These are phyloP conservation scores for Molorchus minor DNA, from an alignment of 2,888 invertebrate species.

Conservation along the genomic window DNA sequence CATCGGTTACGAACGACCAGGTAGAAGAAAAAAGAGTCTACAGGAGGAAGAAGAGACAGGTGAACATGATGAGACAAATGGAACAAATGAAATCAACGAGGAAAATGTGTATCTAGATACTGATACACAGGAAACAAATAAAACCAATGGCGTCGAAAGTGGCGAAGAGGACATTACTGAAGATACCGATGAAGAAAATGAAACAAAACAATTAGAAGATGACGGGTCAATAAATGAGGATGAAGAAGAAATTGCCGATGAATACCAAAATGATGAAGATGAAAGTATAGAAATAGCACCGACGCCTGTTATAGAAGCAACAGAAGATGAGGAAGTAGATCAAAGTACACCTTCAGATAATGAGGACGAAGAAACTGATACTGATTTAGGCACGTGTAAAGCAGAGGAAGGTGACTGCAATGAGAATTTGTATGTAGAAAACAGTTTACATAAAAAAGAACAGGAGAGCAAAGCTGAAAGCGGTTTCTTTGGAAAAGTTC, in stretches of 20 bases:
- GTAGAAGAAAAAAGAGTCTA: no score
- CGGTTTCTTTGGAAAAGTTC: constrained; percentile 1
- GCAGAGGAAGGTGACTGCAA: neutral
- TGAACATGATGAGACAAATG: neutral
- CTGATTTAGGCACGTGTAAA: neutral
- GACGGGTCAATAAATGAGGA: neutral
- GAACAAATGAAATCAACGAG: constrained; percentile 17
- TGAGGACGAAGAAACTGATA: neutral
- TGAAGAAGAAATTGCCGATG: constrained; percentile 20
- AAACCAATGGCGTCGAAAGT: no score
- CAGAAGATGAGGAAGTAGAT: neutral
- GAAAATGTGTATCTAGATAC: constrained; percentile 20
- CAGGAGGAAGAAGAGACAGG: neutral
- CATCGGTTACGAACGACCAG: no score
- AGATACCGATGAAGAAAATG: neutral
- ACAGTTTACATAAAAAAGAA: neutral
- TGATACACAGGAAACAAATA: constrained; percentile 26
- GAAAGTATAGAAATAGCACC: neutral
- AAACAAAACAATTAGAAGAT: neutral
- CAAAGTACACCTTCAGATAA: neutral
- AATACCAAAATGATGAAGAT: neutral
- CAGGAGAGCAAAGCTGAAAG: neutral
- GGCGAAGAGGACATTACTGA: neutral
- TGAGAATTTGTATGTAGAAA: neutral
- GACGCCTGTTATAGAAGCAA: neutral